Conservation (phyloP, 2,888 invertebrate genomes). For the Hipparchia semele region DNA sequence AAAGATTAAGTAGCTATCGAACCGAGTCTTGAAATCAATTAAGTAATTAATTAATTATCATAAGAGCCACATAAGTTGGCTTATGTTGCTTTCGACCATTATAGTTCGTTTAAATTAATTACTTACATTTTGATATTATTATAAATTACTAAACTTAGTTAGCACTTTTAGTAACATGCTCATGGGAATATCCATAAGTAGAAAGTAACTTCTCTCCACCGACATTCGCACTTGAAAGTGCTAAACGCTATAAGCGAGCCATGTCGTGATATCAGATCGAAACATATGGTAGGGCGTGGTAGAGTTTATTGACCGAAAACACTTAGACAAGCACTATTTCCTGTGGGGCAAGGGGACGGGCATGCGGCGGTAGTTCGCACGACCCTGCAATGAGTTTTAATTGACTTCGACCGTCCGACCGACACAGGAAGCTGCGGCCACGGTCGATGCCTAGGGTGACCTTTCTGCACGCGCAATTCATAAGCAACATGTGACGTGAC, state of each 20-base stretch:
- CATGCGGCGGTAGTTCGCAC: constrained; percentile 64
- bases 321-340: constrained; percentile 67
- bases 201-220: background rate
- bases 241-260: background rate
- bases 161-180: background rate
- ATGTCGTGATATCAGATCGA: background rate
- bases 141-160: no score
- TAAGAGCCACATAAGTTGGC: no score
- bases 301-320: constrained; percentile 63
- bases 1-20: background rate
- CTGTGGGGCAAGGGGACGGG: constrained; percentile 64
- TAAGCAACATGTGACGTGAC: constrained; percentile 27
- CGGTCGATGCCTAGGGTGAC: constrained; percentile 67
- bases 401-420: constrained; percentile 60
- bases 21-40: no score
- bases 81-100: no score
- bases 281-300: constrained; percentile 24
- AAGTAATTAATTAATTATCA: no score
- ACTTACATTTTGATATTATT: no score
- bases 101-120: no score
- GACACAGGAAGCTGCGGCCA: constrained; percentile 70
- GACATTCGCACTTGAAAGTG: constrained; percentile 1
- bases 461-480: constrained; percentile 46
- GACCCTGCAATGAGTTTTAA: constrained; percentile 80
- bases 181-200: background rate